These are phyloP conservation scores for Dilophus febrilis DNA, from an alignment of 2,888 invertebrate genomes.

Conservation along the genomic window DNA sequence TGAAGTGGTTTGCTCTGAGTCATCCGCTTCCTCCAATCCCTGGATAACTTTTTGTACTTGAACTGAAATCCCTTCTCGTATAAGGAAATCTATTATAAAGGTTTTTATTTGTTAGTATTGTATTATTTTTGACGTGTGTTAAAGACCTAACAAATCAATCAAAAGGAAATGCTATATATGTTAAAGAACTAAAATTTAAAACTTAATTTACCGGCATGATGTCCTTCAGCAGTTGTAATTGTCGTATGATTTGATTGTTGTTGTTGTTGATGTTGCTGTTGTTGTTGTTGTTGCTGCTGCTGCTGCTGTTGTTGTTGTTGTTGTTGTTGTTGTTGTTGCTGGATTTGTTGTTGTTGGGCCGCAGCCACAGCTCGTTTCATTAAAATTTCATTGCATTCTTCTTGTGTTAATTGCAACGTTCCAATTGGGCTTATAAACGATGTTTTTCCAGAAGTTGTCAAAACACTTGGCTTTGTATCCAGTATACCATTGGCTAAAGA, in stretches of 20 bases:
- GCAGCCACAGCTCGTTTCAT: slow-evolving; percentile 56
- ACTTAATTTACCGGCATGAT: slow-evolving; percentile 15
- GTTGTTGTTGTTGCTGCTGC: slow-evolving; percentile 37
- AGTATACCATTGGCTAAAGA: slow-evolving; percentile 28
- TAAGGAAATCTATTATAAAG: slow-evolving; percentile 6
- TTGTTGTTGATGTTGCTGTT: slow-evolving; percentile 24
- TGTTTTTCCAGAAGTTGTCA: slow-evolving; percentile 20
- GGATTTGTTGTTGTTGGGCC: slow-evolving; percentile 35
- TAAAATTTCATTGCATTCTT: slow-evolving; percentile 61
- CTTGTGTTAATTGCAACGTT: slow-evolving; percentile 53
- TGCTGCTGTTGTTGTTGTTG: slow-evolving; percentile 32
- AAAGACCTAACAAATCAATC: no score
- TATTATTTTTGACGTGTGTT: no score
- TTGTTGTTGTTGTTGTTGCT: slow-evolving; percentile 22
- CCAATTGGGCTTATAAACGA: slow-evolving; percentile 55
- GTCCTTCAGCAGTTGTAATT: slow-evolving; percentile 27
- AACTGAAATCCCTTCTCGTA: slow-evolving; percentile 26
- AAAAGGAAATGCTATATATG: slow-evolving; percentile 2
- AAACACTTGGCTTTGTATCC: slow-evolving; percentile 30
- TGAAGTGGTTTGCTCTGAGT: slow-evolving; percentile 29
- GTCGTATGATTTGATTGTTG: slow-evolving; percentile 25
- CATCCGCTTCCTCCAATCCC: slow-evolving; percentile 30
- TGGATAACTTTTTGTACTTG: slow-evolving; percentile 32
- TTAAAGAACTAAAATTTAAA: background rate
- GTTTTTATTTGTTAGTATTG: no score